These are phyloP conservation scores for Pteropus rufus DNA, from an alignment of 2,797 vertebrate genomes.

Conservation along the genomic window DNA sequence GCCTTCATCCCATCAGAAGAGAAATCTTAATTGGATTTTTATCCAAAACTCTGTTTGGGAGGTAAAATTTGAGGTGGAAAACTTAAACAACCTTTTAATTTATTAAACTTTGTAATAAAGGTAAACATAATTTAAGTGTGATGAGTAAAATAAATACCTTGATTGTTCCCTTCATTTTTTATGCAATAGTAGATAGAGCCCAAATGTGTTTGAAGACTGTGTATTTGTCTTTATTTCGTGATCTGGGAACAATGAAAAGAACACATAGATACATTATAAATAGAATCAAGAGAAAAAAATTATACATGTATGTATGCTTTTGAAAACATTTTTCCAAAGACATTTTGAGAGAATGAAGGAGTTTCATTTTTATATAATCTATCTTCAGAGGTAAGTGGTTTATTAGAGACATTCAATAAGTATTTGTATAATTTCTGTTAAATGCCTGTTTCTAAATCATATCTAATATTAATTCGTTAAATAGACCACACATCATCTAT, in stretches of 20 bases:
- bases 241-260: constrained; percentile 25
- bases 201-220: not conserved
- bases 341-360: not conserved
- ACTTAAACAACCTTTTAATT: not conserved
- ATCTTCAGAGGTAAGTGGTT: not conserved
- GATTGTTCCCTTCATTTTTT: not conserved
- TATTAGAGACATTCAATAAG: not conserved
- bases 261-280: not conserved
- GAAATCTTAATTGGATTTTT: constrained; percentile 46
- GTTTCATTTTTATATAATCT: not conserved
- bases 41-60: not conserved
- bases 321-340: not conserved
- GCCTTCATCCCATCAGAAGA: constrained; percentile 46
- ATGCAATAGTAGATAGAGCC: not conserved
- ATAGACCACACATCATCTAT: not conserved
- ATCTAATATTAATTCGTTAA: not conserved
- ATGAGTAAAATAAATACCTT: not conserved
- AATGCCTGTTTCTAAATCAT: not conserved
- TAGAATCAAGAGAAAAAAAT: not conserved
- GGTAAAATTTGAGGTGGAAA: constrained; percentile 24
- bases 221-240: not conserved
- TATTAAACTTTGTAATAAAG: not conserved
- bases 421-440: not conserved
- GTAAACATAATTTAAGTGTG: not conserved
- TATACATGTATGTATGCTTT: not conserved